A percentile compares a stretch with the other conserved stretches of the same genome.
Conservation (phyloP, 1,140 invertebrate genomes). For the Drosophila biarmipes region DNA sequence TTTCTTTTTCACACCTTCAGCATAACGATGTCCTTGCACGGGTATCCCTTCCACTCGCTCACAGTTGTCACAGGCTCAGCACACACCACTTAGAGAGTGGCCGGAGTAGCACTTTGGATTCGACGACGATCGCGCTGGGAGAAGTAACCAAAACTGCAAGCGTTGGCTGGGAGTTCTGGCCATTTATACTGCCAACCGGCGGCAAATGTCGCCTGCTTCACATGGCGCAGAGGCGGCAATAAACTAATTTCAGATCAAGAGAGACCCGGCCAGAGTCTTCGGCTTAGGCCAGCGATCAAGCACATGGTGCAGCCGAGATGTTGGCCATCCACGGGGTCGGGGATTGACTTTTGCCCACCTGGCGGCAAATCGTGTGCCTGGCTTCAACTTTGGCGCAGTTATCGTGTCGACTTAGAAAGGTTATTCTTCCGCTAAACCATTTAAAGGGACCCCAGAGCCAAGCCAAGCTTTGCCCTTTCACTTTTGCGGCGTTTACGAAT, state of each 20-base stretch:
- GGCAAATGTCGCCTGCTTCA: conserved; percentile 83
- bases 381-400: conserved; percentile 53
- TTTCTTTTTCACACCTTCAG: conserved; percentile 34
- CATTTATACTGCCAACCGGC: conserved; percentile 73
- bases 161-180: conserved; percentile 58
- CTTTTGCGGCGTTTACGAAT: conserved; percentile 50
- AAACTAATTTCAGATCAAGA: conserved; percentile 79
- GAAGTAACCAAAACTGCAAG: conserved; percentile 76
- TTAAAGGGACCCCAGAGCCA: conserved; percentile 66
- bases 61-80: conserved; percentile 39
- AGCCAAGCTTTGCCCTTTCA: conserved; percentile 68
- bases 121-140: conserved; percentile 56
- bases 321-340: conserved; percentile 14
- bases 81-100: conserved; percentile 48
- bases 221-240: conserved; percentile 67
- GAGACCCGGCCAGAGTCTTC: conserved; percentile 25
- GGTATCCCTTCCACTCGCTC: conserved; percentile 43
- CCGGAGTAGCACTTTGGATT: conserved; percentile 19
- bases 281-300: conserved; percentile 54
- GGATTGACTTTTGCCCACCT: conserved; percentile 59
- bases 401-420: conserved; percentile 74
- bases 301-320: conserved; percentile 53
- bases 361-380: conserved; percentile 66
- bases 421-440: conserved; percentile 81
- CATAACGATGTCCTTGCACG: conserved; percentile 45